phyloP scores from a whole-genome alignment of 2,797 vertebrate genomes.

The Garrulus glandarius region DNA sequence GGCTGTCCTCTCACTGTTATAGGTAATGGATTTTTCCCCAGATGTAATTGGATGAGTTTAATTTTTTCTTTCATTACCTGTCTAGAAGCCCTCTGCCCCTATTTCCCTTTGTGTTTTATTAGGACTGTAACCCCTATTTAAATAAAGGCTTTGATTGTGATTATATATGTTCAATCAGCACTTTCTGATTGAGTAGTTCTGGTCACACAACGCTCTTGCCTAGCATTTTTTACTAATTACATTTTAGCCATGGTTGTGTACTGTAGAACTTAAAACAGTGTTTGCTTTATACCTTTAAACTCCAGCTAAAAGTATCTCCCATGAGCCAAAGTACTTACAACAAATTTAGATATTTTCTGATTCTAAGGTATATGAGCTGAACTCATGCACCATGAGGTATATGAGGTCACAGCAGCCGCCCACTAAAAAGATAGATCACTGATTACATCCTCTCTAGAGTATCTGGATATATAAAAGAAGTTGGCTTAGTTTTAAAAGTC shows the following conservation, averaged over 20 bases:
- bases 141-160: slow-evolving; percentile 86
- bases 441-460: background rate
- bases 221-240: slow-evolving; percentile 80
- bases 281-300: slow-evolving; percentile 63
- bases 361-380: background rate
- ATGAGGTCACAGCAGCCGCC: background rate
- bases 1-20: slow-evolving; percentile 92
- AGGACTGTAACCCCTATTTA: slow-evolving; percentile 94
- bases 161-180: slow-evolving; percentile 82
- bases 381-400: background rate
- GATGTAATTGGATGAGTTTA: slow-evolving; percentile 99
- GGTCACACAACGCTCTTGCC: slow-evolving; percentile 68
- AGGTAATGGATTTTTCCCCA: slow-evolving; percentile 96
- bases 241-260: slow-evolving; percentile 70
- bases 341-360: background rate
- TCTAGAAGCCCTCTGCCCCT: slow-evolving; percentile 90
- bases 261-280: slow-evolving; percentile 44
- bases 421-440: background rate
- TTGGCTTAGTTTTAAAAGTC: background rate
- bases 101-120: slow-evolving; percentile 95
- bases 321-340: background rate
- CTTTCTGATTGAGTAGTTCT: slow-evolving; percentile 81
- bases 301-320: slow-evolving; percentile 5
- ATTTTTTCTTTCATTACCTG: slow-evolving; percentile 99
- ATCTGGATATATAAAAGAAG: background rate